Evolutionary conservation across 2,113 vertebrate species (phyloP).

Genomic region (Marmota flaviventris): DNA sequence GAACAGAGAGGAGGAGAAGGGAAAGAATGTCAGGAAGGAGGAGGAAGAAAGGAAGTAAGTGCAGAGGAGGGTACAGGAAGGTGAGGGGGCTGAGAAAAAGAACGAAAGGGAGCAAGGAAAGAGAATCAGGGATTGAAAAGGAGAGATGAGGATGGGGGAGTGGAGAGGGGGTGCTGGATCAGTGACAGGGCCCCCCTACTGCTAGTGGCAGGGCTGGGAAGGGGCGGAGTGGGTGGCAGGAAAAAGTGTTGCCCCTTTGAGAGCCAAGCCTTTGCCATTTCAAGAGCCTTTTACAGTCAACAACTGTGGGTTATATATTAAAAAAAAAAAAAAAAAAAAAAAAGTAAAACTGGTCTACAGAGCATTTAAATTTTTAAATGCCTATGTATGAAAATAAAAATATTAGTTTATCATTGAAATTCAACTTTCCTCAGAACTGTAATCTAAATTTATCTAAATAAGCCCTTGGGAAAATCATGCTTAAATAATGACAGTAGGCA

Average conservation of each 20-base stretch:
- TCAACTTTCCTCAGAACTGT: background rate
- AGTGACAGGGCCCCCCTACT: background rate
- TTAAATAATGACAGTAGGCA: background rate
- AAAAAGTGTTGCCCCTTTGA: background rate
- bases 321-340: background rate
- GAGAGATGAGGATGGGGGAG: background rate
- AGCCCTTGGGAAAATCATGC: background rate
- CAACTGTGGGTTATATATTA: background rate
- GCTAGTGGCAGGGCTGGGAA: background rate
- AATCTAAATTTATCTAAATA: background rate
- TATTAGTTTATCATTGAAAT: background rate
- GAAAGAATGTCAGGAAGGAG: background rate
- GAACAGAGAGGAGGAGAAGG: accelerated
- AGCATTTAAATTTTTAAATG: background rate
- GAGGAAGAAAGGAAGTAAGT: background rate
- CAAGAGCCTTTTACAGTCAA: background rate
- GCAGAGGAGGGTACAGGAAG: background rate
- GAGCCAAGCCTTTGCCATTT: background rate
- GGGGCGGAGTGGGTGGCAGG: accelerated
- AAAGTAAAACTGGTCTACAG: background rate
- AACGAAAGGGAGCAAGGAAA: background rate
- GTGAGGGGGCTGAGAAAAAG: too few relatives aligned
- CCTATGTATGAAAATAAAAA: background rate
- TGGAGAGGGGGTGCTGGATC: too few relatives aligned
- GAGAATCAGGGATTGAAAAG: background rate